Percentiles rank a stretch among this genome's conserved stretches.
These are phyloP conservation scores for Drosophila emarginata DNA, from an alignment of 2,888 invertebrate genomes.

Conservation along the genomic window DNA sequence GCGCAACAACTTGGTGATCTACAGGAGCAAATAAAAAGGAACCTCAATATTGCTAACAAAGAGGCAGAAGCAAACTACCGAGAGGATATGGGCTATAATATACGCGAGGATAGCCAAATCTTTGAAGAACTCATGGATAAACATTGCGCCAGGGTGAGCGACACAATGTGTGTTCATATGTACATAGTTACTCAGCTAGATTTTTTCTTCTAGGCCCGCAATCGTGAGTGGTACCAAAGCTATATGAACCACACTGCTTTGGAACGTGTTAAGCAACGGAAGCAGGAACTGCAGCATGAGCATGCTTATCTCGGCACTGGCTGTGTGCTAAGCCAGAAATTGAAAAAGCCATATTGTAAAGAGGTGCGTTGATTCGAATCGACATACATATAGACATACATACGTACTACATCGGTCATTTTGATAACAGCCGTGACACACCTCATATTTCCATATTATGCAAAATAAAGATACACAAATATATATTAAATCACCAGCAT, in stretches of 20 bases:
- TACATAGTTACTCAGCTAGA: background rate
- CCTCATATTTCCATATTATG: slow-evolving; percentile 29
- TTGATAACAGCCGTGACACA: slow-evolving; percentile 30
- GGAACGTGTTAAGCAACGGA: slow-evolving; percentile 23
- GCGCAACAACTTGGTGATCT: slow-evolving; percentile 32
- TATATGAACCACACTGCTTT: slow-evolving; percentile 36
- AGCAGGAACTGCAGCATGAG: slow-evolving; percentile 10
- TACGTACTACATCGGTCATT: slow-evolving; percentile 13
- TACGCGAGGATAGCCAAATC: slow-evolving; percentile 42
- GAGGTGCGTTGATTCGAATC: slow-evolving; percentile 24
- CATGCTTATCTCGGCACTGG: slow-evolving; percentile 41
- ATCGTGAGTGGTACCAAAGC: slow-evolving; percentile 45
- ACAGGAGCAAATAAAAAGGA: slow-evolving; percentile 33
- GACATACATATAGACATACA: background rate
- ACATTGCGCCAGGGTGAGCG: slow-evolving; percentile 33
- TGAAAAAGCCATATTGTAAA: slow-evolving; percentile 42
- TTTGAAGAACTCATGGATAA: slow-evolving; percentile 37
- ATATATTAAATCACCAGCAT: slow-evolving; percentile 41
- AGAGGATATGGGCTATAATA: slow-evolving; percentile 20
- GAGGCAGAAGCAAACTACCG: slow-evolving; percentile 10
- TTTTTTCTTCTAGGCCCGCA: slow-evolving; percentile 23
- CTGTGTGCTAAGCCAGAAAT: slow-evolving; percentile 41
- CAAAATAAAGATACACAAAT: slow-evolving; percentile 25
- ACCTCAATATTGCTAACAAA: slow-evolving; percentile 11
- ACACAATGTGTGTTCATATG: background rate